These are phyloP conservation scores for Sorex fumeus DNA, from an alignment of 2,113 vertebrate genomes.

Conservation along the genomic window DNA sequence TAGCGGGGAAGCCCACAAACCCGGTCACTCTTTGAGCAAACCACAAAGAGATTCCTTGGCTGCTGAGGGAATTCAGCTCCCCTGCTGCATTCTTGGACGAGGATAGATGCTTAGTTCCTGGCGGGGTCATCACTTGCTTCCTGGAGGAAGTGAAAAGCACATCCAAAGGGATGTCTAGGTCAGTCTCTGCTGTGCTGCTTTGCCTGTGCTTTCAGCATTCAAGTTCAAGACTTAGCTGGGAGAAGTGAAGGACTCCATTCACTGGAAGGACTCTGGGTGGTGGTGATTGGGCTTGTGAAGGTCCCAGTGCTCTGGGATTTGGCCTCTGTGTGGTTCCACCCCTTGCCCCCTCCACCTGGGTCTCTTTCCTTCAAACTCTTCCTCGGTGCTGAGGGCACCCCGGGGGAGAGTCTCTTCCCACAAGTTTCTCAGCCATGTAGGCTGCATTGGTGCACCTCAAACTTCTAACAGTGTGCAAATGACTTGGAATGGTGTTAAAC, in stretches of 20 bases:
- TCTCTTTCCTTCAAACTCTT: background rate
- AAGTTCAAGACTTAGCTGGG: background rate
- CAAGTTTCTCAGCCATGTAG: background rate
- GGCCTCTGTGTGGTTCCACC: background rate
- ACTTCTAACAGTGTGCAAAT: background rate
- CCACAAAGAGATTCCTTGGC: conserved; percentile 8
- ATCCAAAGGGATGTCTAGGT: background rate
- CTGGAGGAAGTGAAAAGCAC: conserved; percentile 14
- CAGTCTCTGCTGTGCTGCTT: background rate
- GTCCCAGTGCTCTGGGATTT: background rate
- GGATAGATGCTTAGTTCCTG: background rate
- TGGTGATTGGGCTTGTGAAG: background rate
- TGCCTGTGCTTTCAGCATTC: background rate
- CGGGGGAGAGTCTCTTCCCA: background rate
- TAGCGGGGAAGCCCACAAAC: conserved; percentile 54
- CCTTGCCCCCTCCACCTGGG: background rate
- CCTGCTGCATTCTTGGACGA: background rate
- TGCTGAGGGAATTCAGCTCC: background rate
- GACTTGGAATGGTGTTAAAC: background rate
- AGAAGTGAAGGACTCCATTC: conserved; percentile 6
- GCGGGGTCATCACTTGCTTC: background rate
- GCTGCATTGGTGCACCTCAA: background rate
- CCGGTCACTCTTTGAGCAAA: background rate
- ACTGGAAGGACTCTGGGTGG: background rate
- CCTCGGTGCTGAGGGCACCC: background rate